Evolutionary conservation across 2,888 invertebrate species (phyloP).

Genomic region (Euclidia mi): DNA sequence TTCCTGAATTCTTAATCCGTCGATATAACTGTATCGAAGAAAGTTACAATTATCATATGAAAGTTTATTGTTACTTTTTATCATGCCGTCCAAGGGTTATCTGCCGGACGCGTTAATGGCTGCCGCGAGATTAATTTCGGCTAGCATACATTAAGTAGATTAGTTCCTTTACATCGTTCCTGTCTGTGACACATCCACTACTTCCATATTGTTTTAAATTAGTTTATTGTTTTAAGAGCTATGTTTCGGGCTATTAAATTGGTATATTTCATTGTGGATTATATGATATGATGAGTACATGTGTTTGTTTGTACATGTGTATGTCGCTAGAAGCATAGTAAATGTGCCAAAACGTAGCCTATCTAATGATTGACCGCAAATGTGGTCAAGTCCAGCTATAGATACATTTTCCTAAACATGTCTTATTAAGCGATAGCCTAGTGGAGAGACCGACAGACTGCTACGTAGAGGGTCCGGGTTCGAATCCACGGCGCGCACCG

Average conservation of each 20-base stretch:
- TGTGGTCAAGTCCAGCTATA: too few relatives aligned
- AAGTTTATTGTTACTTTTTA: conserved; percentile 17
- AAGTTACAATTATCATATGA: conserved; percentile 16
- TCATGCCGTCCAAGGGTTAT: conserved; percentile 21
- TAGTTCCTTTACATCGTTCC: conserved; percentile 34
- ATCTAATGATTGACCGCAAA: too few relatives aligned
- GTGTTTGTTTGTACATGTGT: too few relatives aligned
- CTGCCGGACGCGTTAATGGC: conserved; percentile 49
- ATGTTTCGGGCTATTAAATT: not conserved
- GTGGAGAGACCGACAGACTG: too few relatives aligned
- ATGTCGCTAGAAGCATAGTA: too few relatives aligned
- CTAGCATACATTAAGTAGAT: conserved; percentile 50
- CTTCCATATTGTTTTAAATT: conserved; percentile 18
- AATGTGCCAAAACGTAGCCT: too few relatives aligned
- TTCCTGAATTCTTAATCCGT: not conserved
- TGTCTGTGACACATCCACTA: conserved; percentile 30
- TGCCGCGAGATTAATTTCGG: conserved; percentile 53
- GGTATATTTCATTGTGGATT: too few relatives aligned
- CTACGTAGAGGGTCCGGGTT: too few relatives aligned
- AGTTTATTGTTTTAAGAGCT: not conserved
- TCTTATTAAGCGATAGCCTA: too few relatives aligned
- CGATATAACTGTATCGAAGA: not conserved
- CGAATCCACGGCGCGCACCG: too few relatives aligned
- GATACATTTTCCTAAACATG: too few relatives aligned
- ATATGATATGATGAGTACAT: too few relatives aligned